phyloP scores from a whole-genome alignment of 2,797 vertebrate genomes.

The Hozukius guyotensis region DNA sequence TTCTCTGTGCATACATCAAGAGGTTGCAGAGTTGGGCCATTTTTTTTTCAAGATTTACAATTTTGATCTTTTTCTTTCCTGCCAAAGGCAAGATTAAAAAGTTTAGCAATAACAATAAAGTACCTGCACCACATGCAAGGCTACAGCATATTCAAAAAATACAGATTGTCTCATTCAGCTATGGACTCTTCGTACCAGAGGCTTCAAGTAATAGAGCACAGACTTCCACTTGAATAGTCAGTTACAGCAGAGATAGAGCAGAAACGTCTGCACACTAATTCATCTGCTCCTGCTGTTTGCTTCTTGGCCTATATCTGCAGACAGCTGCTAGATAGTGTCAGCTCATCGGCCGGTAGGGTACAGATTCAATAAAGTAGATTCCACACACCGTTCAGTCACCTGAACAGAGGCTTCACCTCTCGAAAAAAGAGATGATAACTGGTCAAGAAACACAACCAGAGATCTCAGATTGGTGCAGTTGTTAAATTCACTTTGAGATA shows the following conservation, averaged over 20 bases:
- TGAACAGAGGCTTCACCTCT: background rate
- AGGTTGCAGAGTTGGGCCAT: no score
- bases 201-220: background rate
- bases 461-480: background rate
- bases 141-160: background rate
- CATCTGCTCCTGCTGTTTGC: background rate
- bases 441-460: background rate
- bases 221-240: background rate
- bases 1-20: background rate
- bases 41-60: no score
- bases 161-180: background rate
- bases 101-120: background rate
- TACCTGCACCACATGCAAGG: background rate
- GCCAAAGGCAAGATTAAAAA: background rate
- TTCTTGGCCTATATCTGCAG: background rate
- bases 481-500: background rate
- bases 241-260: background rate
- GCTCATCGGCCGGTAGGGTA: rapidly evolving
- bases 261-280: background rate
- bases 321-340: background rate
- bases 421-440: background rate
- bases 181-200: background rate
- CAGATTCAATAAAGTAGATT: background rate
- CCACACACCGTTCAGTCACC: background rate
- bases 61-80: background rate